phyloP scores from a whole-genome alignment of 2,888 invertebrate species.

The Polymixis flavicincta region DNA sequence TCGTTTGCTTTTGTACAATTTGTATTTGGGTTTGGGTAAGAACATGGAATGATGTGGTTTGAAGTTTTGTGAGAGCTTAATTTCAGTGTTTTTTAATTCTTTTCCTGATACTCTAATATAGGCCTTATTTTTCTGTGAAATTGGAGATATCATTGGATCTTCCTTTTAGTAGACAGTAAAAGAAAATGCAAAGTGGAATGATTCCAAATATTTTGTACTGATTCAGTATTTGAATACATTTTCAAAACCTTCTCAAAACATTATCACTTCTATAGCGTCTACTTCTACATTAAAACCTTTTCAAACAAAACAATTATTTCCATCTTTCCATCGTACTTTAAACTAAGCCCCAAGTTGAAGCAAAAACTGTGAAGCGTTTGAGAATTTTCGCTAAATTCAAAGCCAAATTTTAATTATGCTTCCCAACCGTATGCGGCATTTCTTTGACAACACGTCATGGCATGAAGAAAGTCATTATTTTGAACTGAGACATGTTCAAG shows the following conservation, averaged over 20 bases:
- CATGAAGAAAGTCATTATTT: conserved; percentile 59
- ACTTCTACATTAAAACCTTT: conserved; percentile 16
- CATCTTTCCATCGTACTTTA: conserved; percentile 28
- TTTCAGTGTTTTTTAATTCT: background rate
- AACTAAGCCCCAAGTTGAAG: conserved; percentile 31
- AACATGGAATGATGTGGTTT: background rate
- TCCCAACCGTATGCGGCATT: conserved; percentile 47
- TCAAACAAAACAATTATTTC: conserved; percentile 37
- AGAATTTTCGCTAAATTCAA: conserved; percentile 50
- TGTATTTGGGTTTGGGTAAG: conserved; percentile 2
- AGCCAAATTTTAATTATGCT: conserved; percentile 63
- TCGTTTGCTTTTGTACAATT: conserved; percentile 31
- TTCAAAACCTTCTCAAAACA: background rate
- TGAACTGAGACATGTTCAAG: conserved; percentile 34
- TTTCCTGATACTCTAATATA: background rate
- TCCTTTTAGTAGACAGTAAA: background rate
- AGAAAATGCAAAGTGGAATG: background rate
- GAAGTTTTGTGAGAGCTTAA: background rate
- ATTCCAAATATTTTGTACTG: too few species aligned
- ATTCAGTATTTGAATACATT: background rate
- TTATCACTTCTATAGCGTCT: background rate
- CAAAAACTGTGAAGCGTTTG: conserved; percentile 39
- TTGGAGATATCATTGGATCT: background rate
- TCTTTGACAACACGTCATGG: conserved; percentile 59
- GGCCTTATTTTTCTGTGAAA: background rate